Evolutionary conservation across 2,888 invertebrate genomes (phyloP).

Genomic region (Podabrus alpinus): DNA sequence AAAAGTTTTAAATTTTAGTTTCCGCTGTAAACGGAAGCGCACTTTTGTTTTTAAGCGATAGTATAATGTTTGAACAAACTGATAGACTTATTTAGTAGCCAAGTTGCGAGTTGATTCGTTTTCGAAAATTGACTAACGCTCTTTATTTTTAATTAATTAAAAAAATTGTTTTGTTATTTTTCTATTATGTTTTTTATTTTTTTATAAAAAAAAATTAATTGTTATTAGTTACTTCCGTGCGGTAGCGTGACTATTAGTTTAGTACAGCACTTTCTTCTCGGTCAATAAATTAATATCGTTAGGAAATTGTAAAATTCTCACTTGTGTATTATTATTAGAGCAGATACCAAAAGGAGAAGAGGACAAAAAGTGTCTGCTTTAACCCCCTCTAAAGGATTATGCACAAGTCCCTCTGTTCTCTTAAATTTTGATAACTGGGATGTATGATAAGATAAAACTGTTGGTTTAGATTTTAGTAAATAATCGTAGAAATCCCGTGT

Average conservation of each 20-base stretch:
- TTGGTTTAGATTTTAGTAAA: background rate
- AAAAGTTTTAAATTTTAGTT: background rate
- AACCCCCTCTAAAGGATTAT: no score
- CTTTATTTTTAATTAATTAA: background rate
- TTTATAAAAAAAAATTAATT: background rate
- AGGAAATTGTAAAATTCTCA: background rate
- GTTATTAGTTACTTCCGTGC: background rate
- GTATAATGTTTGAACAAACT: background rate
- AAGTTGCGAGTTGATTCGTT: no score
- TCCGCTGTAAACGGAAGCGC: background rate
- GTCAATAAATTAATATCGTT: background rate
- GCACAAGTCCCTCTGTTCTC: background rate
- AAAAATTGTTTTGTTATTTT: background rate
- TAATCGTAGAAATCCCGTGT: no score
- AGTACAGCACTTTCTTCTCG: background rate
- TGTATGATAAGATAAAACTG: background rate
- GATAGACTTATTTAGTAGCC: background rate
- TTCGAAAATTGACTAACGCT: background rate
- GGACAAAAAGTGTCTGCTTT: no score
- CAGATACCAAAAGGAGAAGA: no score
- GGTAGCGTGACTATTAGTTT: no score
- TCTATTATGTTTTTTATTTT: background rate
- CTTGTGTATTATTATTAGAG: background rate
- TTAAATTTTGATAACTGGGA: background rate
- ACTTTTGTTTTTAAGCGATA: background rate